Conservation (phyloP, 2,797 vertebrate species). For the Periparus ater region DNA sequence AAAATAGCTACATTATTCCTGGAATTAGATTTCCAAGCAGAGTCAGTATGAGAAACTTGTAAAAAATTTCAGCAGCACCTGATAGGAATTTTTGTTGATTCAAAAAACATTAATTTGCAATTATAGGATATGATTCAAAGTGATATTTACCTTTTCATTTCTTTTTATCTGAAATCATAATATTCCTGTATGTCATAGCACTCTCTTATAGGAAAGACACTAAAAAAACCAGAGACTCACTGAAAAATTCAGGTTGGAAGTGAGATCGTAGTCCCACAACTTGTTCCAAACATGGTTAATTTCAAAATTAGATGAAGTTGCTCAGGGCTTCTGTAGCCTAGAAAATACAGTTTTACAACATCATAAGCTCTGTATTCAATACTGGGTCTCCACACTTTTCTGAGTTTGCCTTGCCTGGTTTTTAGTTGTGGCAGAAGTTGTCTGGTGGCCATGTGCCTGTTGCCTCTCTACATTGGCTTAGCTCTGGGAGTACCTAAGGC, state of each 20-base stretch:
- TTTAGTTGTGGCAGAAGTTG: background rate
- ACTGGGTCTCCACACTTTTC: background rate
- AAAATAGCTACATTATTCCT: background rate
- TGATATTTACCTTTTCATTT: background rate
- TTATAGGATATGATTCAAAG: background rate
- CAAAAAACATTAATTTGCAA: background rate
- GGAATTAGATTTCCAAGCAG: background rate
- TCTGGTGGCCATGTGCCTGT: accelerated
- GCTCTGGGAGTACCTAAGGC: accelerated
- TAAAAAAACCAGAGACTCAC: background rate
- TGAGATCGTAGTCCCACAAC: background rate
- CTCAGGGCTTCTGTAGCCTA: background rate
- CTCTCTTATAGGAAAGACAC: background rate
- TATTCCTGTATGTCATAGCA: background rate
- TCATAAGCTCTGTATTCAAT: background rate
- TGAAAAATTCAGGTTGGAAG: background rate
- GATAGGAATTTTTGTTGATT: background rate
- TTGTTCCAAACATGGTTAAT: background rate
- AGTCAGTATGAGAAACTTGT: background rate
- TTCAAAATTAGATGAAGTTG: background rate
- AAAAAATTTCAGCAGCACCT: background rate
- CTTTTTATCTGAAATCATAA: background rate
- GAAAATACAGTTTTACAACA: background rate
- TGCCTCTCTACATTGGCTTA: accelerated
- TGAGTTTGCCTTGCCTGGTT: background rate